phyloP scores from a whole-genome alignment of 2,888 invertebrate species.

The Dugesia japonica region DNA sequence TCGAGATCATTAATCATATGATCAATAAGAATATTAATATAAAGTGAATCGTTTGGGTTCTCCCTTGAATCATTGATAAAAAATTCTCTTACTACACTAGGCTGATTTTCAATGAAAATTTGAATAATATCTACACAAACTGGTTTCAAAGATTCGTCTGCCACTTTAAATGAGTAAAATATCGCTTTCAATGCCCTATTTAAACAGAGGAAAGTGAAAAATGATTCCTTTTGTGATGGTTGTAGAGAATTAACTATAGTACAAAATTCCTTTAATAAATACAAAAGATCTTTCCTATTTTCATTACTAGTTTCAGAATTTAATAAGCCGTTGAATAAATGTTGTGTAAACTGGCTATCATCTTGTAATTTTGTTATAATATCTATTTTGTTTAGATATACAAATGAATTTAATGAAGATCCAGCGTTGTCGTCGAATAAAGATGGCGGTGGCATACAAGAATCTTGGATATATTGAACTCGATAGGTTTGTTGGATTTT shows the following conservation, averaged over 20 bases:
- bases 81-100: slow-evolving; percentile 86
- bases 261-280: slow-evolving; percentile 96
- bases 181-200: slow-evolving; percentile 45
- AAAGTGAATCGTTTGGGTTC: slow-evolving; percentile 70
- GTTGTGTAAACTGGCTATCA: slow-evolving; percentile 84
- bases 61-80: slow-evolving; percentile 69
- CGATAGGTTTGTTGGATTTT: slow-evolving; percentile 99
- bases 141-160: slow-evolving; percentile 56
- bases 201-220: slow-evolving; percentile 61
- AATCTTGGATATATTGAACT: slow-evolving; percentile 92
- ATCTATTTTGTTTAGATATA: slow-evolving; percentile 98
- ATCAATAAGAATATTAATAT: slow-evolving; percentile 80
- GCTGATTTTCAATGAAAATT: slow-evolving; percentile 91
- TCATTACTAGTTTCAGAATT: slow-evolving; percentile 68
- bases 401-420: slow-evolving; percentile 87
- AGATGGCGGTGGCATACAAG: slow-evolving; percentile 90
- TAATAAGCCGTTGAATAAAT: slow-evolving; percentile 77
- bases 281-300: slow-evolving; percentile 75
- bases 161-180: not conserved
- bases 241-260: slow-evolving; percentile 95
- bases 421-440: slow-evolving; percentile 98
- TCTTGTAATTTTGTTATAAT: slow-evolving; percentile 93
- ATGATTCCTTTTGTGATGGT: slow-evolving; percentile 83
- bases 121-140: slow-evolving; percentile 94
- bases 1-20: slow-evolving; percentile 92